Evolutionary conservation across 2,113 vertebrate genomes (phyloP).

Genomic region (Rostratula benghalensis): DNA sequence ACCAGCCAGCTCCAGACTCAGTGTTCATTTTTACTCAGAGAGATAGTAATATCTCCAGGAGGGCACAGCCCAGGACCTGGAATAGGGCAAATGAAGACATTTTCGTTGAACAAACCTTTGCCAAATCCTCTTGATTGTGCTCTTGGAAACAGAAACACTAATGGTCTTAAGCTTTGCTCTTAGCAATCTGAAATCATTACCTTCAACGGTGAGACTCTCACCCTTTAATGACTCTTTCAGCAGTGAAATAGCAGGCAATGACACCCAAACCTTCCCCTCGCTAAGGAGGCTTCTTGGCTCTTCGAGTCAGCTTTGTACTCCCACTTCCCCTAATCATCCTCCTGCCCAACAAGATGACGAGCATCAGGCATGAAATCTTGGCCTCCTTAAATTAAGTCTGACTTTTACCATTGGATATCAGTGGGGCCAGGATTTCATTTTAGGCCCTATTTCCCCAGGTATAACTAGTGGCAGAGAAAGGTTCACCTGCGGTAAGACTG

Average conservation of each 20-base stretch:
- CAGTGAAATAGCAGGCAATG: not conserved
- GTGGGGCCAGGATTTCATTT: not conserved
- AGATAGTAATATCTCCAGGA: not conserved
- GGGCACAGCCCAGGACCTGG: accelerated
- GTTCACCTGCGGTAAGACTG: not conserved
- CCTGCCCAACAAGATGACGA: not conserved
- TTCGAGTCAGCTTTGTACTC: not conserved
- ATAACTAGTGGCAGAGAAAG: not conserved
- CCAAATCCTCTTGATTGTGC: not conserved
- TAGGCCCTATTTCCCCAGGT: not conserved
- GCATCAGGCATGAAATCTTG: not conserved
- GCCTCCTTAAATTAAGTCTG: not conserved
- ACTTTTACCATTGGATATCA: not conserved
- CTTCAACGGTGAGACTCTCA: not conserved
- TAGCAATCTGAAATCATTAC: not conserved
- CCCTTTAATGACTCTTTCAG: not conserved
- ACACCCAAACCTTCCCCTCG: not conserved
- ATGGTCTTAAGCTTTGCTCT: not conserved
- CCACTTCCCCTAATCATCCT: not conserved
- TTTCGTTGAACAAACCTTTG: not conserved
- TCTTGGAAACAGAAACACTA: not conserved
- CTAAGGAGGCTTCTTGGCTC: not conserved
- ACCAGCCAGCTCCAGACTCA: not conserved
- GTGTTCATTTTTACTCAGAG: not conserved
- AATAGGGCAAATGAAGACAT: not conserved